Base-by-base conservation (phyloP, 2,113 vertebrate genomes). In the Chelonoidis abingdonii region DNA sequence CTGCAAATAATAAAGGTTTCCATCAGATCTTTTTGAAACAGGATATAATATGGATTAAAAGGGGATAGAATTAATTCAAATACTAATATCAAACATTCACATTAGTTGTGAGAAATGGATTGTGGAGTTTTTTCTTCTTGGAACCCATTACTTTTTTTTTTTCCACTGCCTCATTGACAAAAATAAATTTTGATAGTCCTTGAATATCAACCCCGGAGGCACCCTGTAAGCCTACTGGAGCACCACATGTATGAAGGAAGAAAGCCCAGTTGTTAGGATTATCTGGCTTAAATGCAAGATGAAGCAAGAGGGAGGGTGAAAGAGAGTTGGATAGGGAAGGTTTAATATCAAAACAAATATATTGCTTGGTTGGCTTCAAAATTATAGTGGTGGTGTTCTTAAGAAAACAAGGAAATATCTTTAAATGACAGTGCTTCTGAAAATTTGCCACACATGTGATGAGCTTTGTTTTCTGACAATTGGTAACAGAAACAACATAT, bases 171-270 rank as follows among this genome's bases (percentile, higher is more conserved):
- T 87, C 93, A 82, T 44, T 92, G 54, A 83, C 12, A 89, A 80
- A 87, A 94, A 88, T 0, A 13, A 47, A 47, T 88, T 92, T 65
- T 22, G 27, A 87, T 49, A 3, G 85, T 53, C 14, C 88, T 76
- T 87, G 41, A 94, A 89, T 95, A 96, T 91, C 56, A 95, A 95
- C 93, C 86, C 93, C 97, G 94, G 97, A 97, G 91, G 94, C 96
- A 94, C 94, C 95, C 96, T 91, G 83, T 78, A 83, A 89, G 41
- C 29, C 83, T 91, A 17, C 52, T 41, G 38, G 38, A 13, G 53
- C 86, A 93, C 25, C 31, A 49, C 22, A 21, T 59, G n/a, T 49
- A 62, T 9, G n/a, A 76, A 1, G 14, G 57, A 88, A 0, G 94
- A 69, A 35, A 91, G 49, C 19, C 38, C 88, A 94, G 88, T 21